Conservation (phyloP, 2,113 vertebrate genomes). For the Xiphophorus hellerii region DNA sequence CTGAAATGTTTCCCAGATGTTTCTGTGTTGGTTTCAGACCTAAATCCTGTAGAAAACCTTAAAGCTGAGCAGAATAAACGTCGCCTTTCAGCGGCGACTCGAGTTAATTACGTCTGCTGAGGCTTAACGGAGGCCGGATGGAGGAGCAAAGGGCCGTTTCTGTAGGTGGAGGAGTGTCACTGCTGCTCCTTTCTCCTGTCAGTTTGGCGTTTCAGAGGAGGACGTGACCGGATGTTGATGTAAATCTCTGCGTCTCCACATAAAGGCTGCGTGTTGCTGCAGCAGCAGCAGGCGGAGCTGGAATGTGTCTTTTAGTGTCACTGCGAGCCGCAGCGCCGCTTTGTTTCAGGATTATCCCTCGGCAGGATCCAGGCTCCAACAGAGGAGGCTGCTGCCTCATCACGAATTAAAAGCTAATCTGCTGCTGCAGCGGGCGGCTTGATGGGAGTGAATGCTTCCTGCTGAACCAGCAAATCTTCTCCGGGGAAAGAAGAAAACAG, state of each 20-base stretch:
- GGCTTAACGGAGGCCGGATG: neutral
- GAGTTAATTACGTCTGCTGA: neutral
- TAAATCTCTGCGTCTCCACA: neutral
- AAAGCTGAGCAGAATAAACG: too few species aligned
- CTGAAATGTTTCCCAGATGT: too few species aligned
- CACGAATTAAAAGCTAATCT: slow-evolving; percentile 56
- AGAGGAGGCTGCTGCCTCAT: neutral
- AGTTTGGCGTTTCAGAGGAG: neutral
- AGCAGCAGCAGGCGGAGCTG: neutral
- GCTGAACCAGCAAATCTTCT: slow-evolving; percentile 20
- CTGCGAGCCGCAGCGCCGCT: slow-evolving; percentile 2
- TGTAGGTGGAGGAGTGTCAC: neutral
- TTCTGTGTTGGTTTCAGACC: too few species aligned
- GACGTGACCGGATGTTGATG: neutral
- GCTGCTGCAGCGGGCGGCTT: slow-evolving; percentile 8
- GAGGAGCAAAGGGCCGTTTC: neutral
- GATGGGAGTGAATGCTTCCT: slow-evolving; percentile 7
- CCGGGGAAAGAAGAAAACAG: neutral
- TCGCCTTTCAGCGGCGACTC: too few species aligned
- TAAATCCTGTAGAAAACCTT: too few species aligned
- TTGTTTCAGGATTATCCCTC: slow-evolving; percentile 49
- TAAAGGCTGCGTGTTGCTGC: neutral
- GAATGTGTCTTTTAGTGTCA: neutral
- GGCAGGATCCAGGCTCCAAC: slow-evolving; percentile 6
- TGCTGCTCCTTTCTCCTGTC: neutral